phyloP scores from a whole-genome alignment of 2,888 invertebrate species.

The Tiliacea citrago region DNA sequence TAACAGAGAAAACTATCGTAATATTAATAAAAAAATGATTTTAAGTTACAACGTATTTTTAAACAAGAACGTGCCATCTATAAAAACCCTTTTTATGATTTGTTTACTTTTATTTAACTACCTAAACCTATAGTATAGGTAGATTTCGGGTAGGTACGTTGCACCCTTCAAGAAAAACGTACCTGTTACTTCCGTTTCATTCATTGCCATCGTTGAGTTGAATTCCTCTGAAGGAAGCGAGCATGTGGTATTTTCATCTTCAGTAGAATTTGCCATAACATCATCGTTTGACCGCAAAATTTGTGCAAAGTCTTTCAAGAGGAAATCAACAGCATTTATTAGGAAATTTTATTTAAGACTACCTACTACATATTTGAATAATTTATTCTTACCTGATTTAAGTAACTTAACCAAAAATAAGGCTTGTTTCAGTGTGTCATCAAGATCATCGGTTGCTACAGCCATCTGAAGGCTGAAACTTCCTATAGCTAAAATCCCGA shows the following conservation, averaged over 20 bases:
- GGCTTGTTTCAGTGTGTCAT: constrained; percentile 74
- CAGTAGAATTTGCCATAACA: constrained; percentile 9
- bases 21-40: no score
- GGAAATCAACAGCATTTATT: neutral
- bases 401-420: constrained; percentile 74
- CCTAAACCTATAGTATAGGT: no score
- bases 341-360: no score
- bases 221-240: constrained; percentile 30
- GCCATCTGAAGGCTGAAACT: neutral
- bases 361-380: neutral
- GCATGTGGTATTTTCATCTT: constrained; percentile 60
- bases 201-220: constrained; percentile 40
- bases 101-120: no score
- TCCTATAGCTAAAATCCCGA: constrained; percentile 26
- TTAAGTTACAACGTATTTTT: no score
- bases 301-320: constrained; percentile 65
- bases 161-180: neutral
- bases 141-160: neutral
- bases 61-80: no score
- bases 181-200: constrained; percentile 24
- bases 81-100: no score
- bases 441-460: constrained; percentile 37
- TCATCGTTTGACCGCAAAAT: constrained; percentile 45
- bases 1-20: no score
- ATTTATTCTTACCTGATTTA: constrained; percentile 70